Conservation (phyloP, 2,797 vertebrate species). For the Cyprinodon diabolis region DNA sequence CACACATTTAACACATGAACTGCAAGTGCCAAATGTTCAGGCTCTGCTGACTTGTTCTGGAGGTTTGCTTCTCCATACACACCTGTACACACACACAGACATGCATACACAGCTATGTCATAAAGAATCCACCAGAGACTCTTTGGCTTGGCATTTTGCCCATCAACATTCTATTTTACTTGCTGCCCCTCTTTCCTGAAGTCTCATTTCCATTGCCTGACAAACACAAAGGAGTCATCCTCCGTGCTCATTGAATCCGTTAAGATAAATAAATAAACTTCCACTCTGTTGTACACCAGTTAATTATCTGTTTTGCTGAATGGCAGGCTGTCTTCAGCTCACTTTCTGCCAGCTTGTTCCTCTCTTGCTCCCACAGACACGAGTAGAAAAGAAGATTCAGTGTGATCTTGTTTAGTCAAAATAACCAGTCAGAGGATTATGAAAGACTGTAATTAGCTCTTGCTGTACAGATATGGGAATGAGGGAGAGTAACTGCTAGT, state of each 20-base stretch:
- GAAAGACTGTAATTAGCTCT: conserved; percentile 79
- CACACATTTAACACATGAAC: conserved; percentile 78
- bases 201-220: conserved; percentile 74
- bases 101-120: conserved; percentile 31
- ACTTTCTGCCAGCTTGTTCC: conserved; percentile 51
- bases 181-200: conserved; percentile 59
- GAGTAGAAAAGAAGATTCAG: conserved; percentile 15
- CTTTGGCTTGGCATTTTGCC: conserved; percentile 72
- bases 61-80: conserved; percentile 38
- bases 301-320: conserved; percentile 79
- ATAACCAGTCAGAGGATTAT: conserved; percentile 75
- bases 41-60: conserved; percentile 69
- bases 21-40: conserved; percentile 73
- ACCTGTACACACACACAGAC: conserved; percentile 26
- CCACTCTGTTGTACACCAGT: conserved; percentile 57
- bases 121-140: conserved; percentile 67
- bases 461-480: conserved; percentile 54
- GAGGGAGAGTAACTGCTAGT: conserved; percentile 54
- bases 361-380: conserved; percentile 6
- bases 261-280: conserved; percentile 64
- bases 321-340: conserved; percentile 63
- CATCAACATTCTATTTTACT: conserved; percentile 68
- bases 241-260: conserved; percentile 54
- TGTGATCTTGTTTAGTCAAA: conserved; percentile 79
- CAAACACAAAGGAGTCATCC: conserved; percentile 64